Base-by-base conservation (phyloP, 2,797 vertebrate genomes). In the Apodemus agrarius region DNA sequence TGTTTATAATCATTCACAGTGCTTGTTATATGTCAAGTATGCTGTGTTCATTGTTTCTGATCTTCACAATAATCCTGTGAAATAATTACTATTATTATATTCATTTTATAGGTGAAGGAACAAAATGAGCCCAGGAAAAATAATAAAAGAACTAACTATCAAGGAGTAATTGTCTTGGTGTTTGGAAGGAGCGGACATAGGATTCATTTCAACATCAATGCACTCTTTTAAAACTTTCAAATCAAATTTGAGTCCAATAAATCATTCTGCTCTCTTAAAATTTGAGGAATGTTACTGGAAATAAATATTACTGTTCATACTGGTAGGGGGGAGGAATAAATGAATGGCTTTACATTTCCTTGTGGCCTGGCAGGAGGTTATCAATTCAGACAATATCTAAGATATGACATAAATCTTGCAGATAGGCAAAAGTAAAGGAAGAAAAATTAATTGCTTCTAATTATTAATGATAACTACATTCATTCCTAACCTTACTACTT, bases 61-160 rank as follows among this genome's bases (percentile, higher is more conserved):
- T 89, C 88, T 61, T 93, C 76, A 94, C 65, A 95, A 91, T 92
- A 94, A 93, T 94, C 34, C 78, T 80, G 19, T 90, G 78, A 95
- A 88, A 90, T 96, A 96, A 96, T 89, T 89, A 86, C 43, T 59
- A 94, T 89, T 93, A 91, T 94, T 74, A 90, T 37, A 81, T 80
- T 97, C 93, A 95, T 89, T 96, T 96, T 93, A 95, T 7, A 97
- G 59, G 90, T 89, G 59, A 96, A 95, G 34, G n/a, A 91, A 96
- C 54, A 63, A 95, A 54, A 95, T 40, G 89, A 96, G 49, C n/a
- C 88, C n/a, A 80, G 57, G 43, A 54, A 61, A 76, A 87, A 91
- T 29, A 91, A 91, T 37, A 89, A 78, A 81, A 89, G 29, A 95
- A 90, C 24, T n/a, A 92, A 78, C 67, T 80, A 40, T 63, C 10